Conservation (phyloP, 23 tunicate species). For the Halocynthia roretzi region DNA sequence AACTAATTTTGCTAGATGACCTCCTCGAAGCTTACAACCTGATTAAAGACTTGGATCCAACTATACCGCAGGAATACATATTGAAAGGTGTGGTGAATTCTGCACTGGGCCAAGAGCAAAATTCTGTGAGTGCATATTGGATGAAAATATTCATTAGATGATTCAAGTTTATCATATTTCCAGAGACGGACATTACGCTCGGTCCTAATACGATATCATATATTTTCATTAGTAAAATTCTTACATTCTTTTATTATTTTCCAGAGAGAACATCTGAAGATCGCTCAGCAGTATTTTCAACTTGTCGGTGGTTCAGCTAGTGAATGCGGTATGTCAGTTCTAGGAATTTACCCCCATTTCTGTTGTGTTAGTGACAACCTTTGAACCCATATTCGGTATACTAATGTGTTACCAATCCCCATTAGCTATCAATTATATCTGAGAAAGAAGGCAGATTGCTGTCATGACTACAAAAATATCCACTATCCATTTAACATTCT, state of each 20-base stretch:
- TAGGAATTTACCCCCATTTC: too few relatives aligned
- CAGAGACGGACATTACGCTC: too few relatives aligned
- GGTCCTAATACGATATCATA: not conserved
- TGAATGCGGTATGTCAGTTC: slow-evolving; percentile 68
- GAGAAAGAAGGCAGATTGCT: too few relatives aligned
- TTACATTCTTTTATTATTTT: not conserved
- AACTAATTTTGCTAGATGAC: slow-evolving; percentile 46
- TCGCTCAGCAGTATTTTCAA: slow-evolving; percentile 95
- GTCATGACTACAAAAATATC: too few relatives aligned
- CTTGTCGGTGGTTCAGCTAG: slow-evolving; percentile 95
- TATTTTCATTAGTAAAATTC: not conserved
- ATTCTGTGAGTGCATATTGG: slow-evolving; percentile 44
- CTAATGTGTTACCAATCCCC: too few relatives aligned
- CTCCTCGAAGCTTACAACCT: slow-evolving; percentile 83
- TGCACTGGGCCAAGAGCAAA: slow-evolving; percentile 77
- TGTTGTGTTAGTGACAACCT: not conserved
- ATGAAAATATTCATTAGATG: not conserved
- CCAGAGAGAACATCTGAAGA: slow-evolving; percentile 88
- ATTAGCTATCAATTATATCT: too few relatives aligned
- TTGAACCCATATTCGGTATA: not conserved
- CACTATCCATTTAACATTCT: too few relatives aligned
- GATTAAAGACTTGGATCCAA: slow-evolving; percentile 85
- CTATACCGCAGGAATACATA: slow-evolving; percentile 92
- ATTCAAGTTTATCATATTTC: not conserved
- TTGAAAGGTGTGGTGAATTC: slow-evolving; percentile 98